These are phyloP conservation scores for Toxostoma redivivum DNA, from an alignment of 2,113 vertebrate species.

Conservation along the genomic window DNA sequence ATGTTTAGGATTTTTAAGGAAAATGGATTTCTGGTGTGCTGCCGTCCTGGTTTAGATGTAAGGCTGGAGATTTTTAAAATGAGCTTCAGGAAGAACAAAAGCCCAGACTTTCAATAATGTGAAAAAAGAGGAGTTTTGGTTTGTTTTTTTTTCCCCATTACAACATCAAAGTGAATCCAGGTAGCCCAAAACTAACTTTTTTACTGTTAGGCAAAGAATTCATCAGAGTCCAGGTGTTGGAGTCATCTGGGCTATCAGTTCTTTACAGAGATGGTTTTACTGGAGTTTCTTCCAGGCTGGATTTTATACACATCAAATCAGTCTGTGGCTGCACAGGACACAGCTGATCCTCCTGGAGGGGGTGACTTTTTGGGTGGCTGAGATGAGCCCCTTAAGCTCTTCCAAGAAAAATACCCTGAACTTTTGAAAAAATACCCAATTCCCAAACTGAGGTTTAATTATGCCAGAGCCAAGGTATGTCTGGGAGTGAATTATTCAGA, in stretches of 20 bases:
- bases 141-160: fast-evolving
- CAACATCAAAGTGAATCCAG: neutral
- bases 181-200: neutral
- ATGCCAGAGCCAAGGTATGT: neutral
- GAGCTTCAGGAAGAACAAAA: neutral
- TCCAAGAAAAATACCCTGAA: neutral
- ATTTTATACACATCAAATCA: neutral
- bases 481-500: neutral
- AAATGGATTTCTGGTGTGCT: neutral
- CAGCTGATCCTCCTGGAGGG: neutral
- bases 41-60: neutral
- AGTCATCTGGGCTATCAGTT: neutral
- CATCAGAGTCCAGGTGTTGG: neutral
- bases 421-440: fast-evolving
- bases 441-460: neutral
- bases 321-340: neutral
- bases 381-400: neutral
- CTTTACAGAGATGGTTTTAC: neutral
- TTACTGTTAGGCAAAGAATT: neutral
- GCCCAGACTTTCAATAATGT: neutral
- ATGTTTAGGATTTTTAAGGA: neutral
- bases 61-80: neutral
- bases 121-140: neutral
- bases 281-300: neutral
- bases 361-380: neutral